Conservation (phyloP, 2,113 vertebrate genomes). For the Hiodon alosoides region DNA sequence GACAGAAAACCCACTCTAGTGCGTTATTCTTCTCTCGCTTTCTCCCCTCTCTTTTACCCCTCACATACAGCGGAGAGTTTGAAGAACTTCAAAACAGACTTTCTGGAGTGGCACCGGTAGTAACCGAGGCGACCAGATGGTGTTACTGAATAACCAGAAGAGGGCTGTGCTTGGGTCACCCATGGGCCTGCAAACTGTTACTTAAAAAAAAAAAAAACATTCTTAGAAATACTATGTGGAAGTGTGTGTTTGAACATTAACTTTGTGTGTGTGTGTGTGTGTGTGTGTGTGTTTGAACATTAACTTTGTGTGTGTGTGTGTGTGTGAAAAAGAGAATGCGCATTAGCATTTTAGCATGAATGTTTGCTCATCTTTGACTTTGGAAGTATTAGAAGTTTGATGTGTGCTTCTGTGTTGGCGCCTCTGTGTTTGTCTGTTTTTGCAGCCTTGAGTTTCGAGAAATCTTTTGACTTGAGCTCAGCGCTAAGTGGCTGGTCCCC, state of each 20-base stretch:
- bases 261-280: background rate
- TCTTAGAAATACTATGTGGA: background rate
- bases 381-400: too few species aligned
- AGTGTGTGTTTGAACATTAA: background rate
- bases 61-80: background rate
- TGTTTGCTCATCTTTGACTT: too few species aligned
- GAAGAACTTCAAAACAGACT: background rate
- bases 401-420: too few species aligned
- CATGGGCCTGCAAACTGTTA: background rate
- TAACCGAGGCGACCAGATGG: background rate
- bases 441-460: too few species aligned
- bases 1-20: conserved; percentile 50
- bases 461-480: too few species aligned
- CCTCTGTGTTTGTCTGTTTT: too few species aligned
- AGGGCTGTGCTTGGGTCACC: background rate
- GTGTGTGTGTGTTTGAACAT: background rate
- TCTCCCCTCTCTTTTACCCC: conserved; percentile 31
- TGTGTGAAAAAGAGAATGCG: background rate
- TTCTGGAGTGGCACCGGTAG: background rate
- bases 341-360: too few species aligned
- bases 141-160: background rate
- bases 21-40: conserved; percentile 22
- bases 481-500: too few species aligned
- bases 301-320: background rate
- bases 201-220: background rate